Percentiles rank a stretch among this genome's conserved stretches.
Conservation (phyloP, 2,888 invertebrate genomes). For the Serrognathus titanus region DNA sequence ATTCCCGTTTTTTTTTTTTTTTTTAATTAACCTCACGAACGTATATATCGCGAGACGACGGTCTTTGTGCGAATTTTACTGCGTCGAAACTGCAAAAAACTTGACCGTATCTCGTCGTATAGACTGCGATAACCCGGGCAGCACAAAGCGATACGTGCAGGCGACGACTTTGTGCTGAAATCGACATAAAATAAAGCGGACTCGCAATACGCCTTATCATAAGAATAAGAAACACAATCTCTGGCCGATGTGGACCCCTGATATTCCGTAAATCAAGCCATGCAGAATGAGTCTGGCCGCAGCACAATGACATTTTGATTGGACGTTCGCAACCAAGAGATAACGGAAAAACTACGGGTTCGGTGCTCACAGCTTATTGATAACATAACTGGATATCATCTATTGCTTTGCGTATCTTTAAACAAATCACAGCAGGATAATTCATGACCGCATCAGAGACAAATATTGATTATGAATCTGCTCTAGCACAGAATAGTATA, state of each 20-base stretch:
- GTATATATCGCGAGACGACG: no score
- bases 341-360: conserved; percentile 17
- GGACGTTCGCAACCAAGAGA: conserved; percentile 31
- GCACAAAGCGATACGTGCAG: not conserved
- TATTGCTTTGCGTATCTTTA: no score
- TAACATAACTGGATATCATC: not conserved
- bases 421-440: no score
- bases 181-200: conserved; percentile 16
- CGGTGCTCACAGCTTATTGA: conserved; percentile 18
- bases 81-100: no score
- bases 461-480: no score
- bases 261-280: conserved; percentile 30
- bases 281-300: conserved; percentile 30
- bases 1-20: no score
- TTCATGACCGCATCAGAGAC: no score
- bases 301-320: conserved; percentile 33
- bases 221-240: conserved; percentile 40
- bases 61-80: no score
- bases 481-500: no score
- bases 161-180: conserved; percentile 11
- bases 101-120: no score
- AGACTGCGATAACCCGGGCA: no score
- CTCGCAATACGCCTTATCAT: conserved; percentile 39
- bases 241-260: conserved; percentile 30
- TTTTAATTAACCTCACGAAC: no score